Evolutionary conservation across 2,797 vertebrate genomes (phyloP), one percentile per base, ranked within the genome.

Genomic region (Octomys mimax): DNA sequence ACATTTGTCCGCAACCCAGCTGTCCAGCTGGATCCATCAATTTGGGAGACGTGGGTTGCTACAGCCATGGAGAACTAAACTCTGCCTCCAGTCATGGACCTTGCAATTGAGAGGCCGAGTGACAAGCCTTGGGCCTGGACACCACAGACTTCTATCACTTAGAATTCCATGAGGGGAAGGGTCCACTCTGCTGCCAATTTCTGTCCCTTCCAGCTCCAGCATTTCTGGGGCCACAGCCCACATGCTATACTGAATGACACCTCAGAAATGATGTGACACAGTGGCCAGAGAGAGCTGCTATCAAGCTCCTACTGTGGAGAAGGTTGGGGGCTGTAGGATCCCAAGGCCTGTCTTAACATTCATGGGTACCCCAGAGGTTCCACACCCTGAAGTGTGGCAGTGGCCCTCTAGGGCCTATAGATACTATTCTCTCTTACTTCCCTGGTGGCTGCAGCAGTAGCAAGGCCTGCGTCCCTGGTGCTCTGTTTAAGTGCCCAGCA

Each of bases 391-490:
- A 82, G 16, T 36, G 70, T 24, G 57, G 42, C 0, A 12, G 59
- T 18, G 24, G 84, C 13, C 0, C 33, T 49, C 24, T 62, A 9
- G n/a, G 36, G 16, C 54, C 73, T n/a, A 0, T 10, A 18, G 54
- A 36, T 9, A 46, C 26, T 26, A 10, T 33, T 39, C 49, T 12
- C n/a, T 0, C 54, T 87, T 39, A 62, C n/a, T 33, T 80, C 83
- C 2, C n/a, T 13, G 12, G 52, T 1, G 36, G 83, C 21, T 14
- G 6, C 1, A 62, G 11, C 31, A 42, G 7, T 46, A 82, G 49
- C 0, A 0, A 82, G 49, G 26, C 16, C 5, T 2, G 6, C 8
- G 33, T 42, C 49, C 36, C 8, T 2, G n/a, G 3, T 22, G 26
- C 39, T 21, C 28, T n/a, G 54, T 19, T 10, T 46, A 5, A 80